A percentile compares a stretch with the other conserved stretches of the same genome.
Conservation (phyloP, 2,888 invertebrate genomes). For the Sphaerophoria rueppellii region DNA sequence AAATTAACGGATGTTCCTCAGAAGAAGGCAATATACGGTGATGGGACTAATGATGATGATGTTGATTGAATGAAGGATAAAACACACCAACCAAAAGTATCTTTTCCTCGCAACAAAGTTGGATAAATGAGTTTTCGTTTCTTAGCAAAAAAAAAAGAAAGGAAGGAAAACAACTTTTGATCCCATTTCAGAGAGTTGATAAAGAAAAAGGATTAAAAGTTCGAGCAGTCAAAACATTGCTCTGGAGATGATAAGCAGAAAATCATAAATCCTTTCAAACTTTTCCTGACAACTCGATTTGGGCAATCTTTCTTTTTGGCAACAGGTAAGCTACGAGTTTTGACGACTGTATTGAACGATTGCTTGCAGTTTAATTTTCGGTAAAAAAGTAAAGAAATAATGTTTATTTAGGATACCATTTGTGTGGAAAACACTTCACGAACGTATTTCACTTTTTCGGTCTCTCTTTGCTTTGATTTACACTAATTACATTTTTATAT, state of each 20-base stretch:
- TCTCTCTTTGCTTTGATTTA: constrained; percentile 24
- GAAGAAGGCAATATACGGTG: not conserved
- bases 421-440: constrained; percentile 34
- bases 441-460: constrained; percentile 30
- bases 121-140: constrained; percentile 34
- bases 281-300: constrained; percentile 1
- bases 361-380: constrained; percentile 28
- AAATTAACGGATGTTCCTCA: constrained; percentile 17
- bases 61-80: constrained; percentile 37
- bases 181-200: constrained; percentile 6
- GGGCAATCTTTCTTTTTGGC: constrained; percentile 14
- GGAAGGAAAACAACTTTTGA: constrained; percentile 2
- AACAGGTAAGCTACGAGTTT: constrained; percentile 43
- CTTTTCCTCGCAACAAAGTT: constrained; percentile 43
- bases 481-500: constrained; percentile 44
- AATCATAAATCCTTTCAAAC: constrained; percentile 10
- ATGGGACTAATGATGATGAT: not conserved
- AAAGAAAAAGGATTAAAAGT: constrained; percentile 31
- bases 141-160: constrained; percentile 29
- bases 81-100: constrained; percentile 16
- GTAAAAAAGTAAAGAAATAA: constrained; percentile 6
- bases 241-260: not conserved
- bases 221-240: not conserved
- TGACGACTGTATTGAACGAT: constrained; percentile 58
- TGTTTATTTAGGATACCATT: not conserved